Conservation (phyloP, 2,113 vertebrate species). For the Ctenodactylus gundi region DNA sequence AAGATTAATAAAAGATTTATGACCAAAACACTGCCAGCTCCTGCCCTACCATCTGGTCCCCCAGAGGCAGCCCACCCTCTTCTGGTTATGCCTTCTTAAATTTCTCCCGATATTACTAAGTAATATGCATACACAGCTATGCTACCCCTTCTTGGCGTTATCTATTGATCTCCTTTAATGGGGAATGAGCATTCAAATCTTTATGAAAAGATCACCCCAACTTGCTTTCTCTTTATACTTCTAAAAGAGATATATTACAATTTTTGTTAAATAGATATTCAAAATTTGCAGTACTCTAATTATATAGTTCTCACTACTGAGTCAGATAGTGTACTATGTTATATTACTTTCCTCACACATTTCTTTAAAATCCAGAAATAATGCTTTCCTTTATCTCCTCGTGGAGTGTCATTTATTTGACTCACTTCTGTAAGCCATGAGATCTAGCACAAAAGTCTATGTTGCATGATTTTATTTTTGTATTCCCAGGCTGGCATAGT, state of each 20-base stretch:
- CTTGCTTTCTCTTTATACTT: neutral
- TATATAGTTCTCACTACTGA: neutral
- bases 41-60: neutral
- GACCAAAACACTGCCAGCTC: neutral
- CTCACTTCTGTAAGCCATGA: neutral
- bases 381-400: neutral
- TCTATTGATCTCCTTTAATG: neutral
- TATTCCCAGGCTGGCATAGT: neutral
- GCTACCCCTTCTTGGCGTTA: neutral
- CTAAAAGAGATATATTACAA: neutral
- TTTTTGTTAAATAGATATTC: neutral
- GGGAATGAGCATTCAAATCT: neutral
- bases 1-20: slow-evolving; percentile 3
- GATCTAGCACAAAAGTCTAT: no score
- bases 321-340: neutral
- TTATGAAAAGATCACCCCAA: neutral
- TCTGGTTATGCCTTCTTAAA: neutral
- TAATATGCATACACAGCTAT: neutral
- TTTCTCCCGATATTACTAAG: neutral
- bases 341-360: neutral
- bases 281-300: neutral
- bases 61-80: neutral
- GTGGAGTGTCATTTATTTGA: neutral
- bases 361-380: neutral
- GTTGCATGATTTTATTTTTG: neutral